phyloP scores from a whole-genome alignment of 1,140 invertebrate species.

The Zaprionus ghesquierei region DNA sequence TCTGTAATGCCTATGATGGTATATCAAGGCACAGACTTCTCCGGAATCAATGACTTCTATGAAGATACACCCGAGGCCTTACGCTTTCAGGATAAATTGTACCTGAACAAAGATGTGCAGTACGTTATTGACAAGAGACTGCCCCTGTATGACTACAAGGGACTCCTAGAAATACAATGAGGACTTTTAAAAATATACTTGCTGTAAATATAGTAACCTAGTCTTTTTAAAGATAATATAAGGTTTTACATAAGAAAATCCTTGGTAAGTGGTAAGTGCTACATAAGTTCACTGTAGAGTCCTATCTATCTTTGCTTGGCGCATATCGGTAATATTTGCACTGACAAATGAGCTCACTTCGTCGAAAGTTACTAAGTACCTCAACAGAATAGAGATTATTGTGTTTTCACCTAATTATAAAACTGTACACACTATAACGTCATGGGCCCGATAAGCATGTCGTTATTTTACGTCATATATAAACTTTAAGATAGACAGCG shows the following conservation, averaged over 20 bases:
- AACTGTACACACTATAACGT: not conserved
- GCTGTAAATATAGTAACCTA: not conserved
- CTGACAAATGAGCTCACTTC: not conserved
- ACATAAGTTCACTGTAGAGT: too few species aligned
- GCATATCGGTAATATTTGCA: not conserved
- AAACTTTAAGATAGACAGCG: not conserved
- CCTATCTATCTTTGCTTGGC: not conserved
- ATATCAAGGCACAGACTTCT: slow-evolving; percentile 40
- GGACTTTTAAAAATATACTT: not conserved
- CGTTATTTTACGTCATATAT: not conserved
- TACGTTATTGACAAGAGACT: slow-evolving; percentile 30
- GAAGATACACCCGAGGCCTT: slow-evolving; percentile 25
- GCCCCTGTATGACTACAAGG: slow-evolving; percentile 46
- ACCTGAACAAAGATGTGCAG: slow-evolving; percentile 26
- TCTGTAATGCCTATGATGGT: slow-evolving; percentile 49
- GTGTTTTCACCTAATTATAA: not conserved
- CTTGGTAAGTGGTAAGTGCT: too few species aligned
- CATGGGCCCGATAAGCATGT: not conserved
- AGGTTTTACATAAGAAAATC: too few species aligned
- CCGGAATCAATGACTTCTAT: slow-evolving; percentile 53
- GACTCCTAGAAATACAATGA: slow-evolving; percentile 52
- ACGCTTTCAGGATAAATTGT: slow-evolving; percentile 42
- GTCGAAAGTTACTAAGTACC: not conserved
- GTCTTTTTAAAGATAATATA: not conserved
- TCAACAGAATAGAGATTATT: not conserved